These are phyloP conservation scores for Mus spretus DNA, from an alignment of 2,797 vertebrate species.

Conservation along the genomic window DNA sequence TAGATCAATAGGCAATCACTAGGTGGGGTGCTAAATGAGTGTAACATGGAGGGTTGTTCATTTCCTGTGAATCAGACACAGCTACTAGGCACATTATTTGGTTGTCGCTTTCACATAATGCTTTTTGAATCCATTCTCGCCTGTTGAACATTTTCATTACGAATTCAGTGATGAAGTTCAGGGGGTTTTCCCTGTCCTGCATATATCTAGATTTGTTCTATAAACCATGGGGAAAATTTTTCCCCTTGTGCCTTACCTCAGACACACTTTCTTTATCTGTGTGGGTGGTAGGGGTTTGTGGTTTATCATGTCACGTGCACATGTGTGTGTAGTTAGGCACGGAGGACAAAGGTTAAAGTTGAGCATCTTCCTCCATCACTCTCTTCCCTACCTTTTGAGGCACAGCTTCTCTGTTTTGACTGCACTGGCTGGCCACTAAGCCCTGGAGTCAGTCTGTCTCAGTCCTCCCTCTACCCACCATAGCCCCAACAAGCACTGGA, in stretches of 20 bases:
- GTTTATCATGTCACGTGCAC: background rate
- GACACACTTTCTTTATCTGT: background rate
- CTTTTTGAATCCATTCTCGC: conserved; percentile 57
- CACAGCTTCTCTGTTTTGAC: background rate
- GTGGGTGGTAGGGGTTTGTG: background rate
- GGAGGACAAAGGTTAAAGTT: background rate
- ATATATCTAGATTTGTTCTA: background rate
- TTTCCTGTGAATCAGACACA: conserved; percentile 20
- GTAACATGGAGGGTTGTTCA: conserved; percentile 45
- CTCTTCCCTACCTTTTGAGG: background rate
- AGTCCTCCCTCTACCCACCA: background rate
- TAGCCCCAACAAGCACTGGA: background rate
- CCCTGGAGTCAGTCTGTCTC: background rate
- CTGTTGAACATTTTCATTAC: conserved; percentile 42
- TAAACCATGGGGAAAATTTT: background rate
- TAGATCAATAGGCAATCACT: conserved; percentile 26
- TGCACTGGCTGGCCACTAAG: background rate
- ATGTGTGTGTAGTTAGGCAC: too few relatives aligned
- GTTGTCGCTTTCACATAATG: background rate
- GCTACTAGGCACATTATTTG: background rate
- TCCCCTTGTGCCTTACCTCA: background rate
- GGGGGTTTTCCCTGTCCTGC: background rate
- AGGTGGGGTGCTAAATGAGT: conserved; percentile 39
- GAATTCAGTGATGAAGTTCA: background rate
- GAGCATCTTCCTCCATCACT: background rate